These are phyloP conservation scores for Papilio polyxenes DNA, from an alignment of 1,140 invertebrate species.

Conservation along the genomic window DNA sequence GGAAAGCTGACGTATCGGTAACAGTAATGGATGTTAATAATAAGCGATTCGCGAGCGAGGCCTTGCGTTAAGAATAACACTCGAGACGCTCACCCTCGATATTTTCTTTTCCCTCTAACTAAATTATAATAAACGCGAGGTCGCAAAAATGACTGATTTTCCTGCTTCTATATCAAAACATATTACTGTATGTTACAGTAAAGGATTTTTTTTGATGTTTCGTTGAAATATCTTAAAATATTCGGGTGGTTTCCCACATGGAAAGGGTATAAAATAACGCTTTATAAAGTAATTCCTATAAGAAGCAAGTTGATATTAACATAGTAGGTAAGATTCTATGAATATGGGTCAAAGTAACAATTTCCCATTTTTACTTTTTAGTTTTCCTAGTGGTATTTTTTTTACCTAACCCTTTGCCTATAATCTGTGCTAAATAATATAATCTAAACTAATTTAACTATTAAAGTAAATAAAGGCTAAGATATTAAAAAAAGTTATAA, in stretches of 20 bases:
- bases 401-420: no score
- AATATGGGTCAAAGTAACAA: no score
- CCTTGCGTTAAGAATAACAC: slow-evolving; percentile 23
- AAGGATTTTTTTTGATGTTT: background rate
- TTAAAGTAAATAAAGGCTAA: no score
- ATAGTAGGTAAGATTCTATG: no score
- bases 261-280: no score
- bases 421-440: no score
- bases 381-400: no score
- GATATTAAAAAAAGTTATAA: no score
- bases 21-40: slow-evolving; percentile 14
- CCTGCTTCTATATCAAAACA: slow-evolving; percentile 4
- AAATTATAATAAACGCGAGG: slow-evolving; percentile 14
- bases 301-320: no score
- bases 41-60: slow-evolving; percentile 21
- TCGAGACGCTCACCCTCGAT: background rate
- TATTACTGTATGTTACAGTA: background rate
- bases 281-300: no score
- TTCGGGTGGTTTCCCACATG: background rate
- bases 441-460: no score
- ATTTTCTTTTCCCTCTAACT: slow-evolving; percentile 23
- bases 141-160: slow-evolving; percentile 12
- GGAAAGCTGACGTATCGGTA: slow-evolving; percentile 3
- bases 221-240: background rate
- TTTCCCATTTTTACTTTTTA: no score